Evolutionary conservation across 2,113 vertebrate species (phyloP), one percentile per base, ranked within the genome.

Genomic region (Callipepla squamata): DNA sequence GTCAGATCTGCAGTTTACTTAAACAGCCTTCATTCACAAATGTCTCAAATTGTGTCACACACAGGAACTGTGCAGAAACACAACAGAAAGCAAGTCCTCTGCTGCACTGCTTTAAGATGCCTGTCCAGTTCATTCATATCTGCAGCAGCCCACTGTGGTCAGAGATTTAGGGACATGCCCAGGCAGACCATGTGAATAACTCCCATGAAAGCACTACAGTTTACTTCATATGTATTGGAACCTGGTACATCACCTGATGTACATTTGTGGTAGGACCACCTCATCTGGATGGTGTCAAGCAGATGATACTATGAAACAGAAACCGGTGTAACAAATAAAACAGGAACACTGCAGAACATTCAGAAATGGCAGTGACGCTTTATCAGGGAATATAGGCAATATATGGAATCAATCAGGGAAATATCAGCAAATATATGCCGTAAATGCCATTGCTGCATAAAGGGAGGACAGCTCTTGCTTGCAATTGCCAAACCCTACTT

Each of bases 361-460:
- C 19, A 87, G 59, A 68, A 89, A 28, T 5, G 4, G 13, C 30
- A 25, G 15, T 2, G 12, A 45, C 3, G 2, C 8, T 58, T 61
- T 7, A 11, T 18, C 78, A 51, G 57, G 18, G 42, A 61, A 21
- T 6, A 76, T 0, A 59, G 6, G 42, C 13, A 75, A 42, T 11
- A 68, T 8, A 4, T 10, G 20, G 32, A 66, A 47, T 61, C 26
- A 44, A 34, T 6, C 55, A 45, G 25, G 67, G 48, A 14, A 51
- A 13, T 57, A 61, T 10, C 51, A 78, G 34, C 3, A 0, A 73
- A 67, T 9, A 40, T 13, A 66, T 28, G 3, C 34, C 11, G 34
- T 40, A 45, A 10, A 23, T 4, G 1, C 44, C 67, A 78, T 0
- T 0, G 8, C 30, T 57, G 19, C 50, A 40, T 19, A 61, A 83